Evolutionary conservation across 2,888 invertebrate genomes (phyloP).

Genomic region (Cyclophora albipunctata): DNA sequence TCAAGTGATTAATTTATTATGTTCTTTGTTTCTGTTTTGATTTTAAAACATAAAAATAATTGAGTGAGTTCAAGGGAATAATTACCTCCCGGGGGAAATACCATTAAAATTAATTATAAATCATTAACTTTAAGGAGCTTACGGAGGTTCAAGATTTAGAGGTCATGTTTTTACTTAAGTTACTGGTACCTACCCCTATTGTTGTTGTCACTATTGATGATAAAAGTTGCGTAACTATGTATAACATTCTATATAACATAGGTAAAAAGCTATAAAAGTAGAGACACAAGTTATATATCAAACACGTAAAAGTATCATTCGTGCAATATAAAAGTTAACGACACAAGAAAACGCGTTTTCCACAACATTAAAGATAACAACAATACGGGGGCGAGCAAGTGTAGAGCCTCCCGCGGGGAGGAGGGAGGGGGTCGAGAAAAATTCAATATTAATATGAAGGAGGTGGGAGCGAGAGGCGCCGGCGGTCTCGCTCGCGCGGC

Average conservation of each 20-base stretch:
- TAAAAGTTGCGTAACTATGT: no score
- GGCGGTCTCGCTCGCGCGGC: constrained; percentile 69
- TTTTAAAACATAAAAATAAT: constrained; percentile 42
- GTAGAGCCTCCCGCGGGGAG: constrained; percentile 73
- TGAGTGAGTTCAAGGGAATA: constrained; percentile 11
- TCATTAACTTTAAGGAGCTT: not conserved
- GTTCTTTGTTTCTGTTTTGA: constrained; percentile 70
- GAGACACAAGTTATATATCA: constrained; percentile 66
- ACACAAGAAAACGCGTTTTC: constrained; percentile 77
- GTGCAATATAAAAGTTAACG: constrained; percentile 77
- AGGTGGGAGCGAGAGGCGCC: constrained; percentile 76
- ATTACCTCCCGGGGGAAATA: constrained; percentile 1
- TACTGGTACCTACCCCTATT: constrained; percentile 1
- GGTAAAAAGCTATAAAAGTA: constrained; percentile 15
- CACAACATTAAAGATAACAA: constrained; percentile 77
- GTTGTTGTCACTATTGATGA: no score
- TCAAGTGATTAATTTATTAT: constrained; percentile 72
- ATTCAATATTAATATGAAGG: constrained; percentile 88
- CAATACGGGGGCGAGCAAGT: constrained; percentile 75
- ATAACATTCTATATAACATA: not conserved
- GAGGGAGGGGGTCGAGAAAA: constrained; percentile 78
- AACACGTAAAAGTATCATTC: constrained; percentile 73
- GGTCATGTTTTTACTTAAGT: not conserved
- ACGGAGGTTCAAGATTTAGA: constrained; percentile 1
- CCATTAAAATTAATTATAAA: not conserved